Evolutionary conservation across 2,113 vertebrate species (phyloP).

Genomic region (Noctilio leporinus): DNA sequence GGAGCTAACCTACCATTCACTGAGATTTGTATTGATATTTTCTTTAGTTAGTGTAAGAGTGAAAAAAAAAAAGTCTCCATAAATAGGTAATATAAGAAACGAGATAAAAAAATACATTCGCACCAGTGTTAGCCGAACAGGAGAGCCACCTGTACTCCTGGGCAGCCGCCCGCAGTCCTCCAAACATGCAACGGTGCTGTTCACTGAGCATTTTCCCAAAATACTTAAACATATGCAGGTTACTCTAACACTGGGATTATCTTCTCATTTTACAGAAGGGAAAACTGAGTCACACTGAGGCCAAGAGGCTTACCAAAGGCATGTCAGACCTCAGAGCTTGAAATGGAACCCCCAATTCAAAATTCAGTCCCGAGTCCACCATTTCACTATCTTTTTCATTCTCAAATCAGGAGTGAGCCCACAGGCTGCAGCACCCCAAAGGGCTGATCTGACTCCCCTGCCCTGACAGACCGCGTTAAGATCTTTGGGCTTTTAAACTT

Average conservation of each 20-base stretch:
- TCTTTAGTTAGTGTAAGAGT: background rate
- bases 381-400: background rate
- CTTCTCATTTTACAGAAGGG: background rate
- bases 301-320: background rate
- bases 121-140: background rate
- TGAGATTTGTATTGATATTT: background rate
- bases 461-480: background rate
- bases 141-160: background rate
- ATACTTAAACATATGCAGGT: background rate
- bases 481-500: background rate
- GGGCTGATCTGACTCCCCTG: background rate
- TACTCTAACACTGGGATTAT: background rate
- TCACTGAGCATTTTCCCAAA: background rate
- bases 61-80: background rate
- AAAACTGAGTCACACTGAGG: background rate
- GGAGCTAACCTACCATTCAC: background rate
- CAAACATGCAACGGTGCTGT: background rate
- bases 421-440: background rate
- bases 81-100: background rate
- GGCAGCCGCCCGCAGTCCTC: background rate
- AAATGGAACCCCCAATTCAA: background rate
- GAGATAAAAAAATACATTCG: background rate
- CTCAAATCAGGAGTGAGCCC: background rate
- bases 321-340: background rate
- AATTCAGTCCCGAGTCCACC: background rate